Evolutionary conservation across 2,888 invertebrate genomes (phyloP).

Genomic region (Bimastos eiseni): DNA sequence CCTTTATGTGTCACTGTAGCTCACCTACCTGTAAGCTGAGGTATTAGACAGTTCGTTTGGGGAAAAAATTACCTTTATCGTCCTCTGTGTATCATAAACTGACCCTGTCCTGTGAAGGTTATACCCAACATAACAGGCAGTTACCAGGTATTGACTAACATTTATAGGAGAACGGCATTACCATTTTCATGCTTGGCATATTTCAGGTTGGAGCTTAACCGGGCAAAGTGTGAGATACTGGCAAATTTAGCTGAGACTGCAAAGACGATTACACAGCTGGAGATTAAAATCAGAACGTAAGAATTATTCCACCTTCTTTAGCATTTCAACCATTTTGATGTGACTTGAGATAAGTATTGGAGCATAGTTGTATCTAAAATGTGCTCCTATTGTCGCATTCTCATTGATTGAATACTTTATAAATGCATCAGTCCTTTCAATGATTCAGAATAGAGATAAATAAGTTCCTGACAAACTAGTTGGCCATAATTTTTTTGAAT

Average conservation of each 20-base stretch:
- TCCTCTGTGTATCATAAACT: no score
- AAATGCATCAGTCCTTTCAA: no score
- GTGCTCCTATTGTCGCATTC: background rate
- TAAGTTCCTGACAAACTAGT: background rate
- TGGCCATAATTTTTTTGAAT: background rate
- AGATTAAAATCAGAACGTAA: conserved; percentile 70
- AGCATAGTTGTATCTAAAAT: background rate
- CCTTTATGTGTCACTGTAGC: no score
- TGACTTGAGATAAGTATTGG: background rate
- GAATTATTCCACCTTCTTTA: background rate
- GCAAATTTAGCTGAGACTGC: conserved; percentile 86
- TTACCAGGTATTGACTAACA: background rate
- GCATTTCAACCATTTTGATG: no score
- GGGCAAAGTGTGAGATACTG: conserved; percentile 83
- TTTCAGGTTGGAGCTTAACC: conserved; percentile 76
- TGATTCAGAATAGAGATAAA: background rate
- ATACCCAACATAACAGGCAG: background rate
- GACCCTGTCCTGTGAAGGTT: no score
- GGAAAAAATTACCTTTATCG: no score
- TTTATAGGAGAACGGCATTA: background rate
- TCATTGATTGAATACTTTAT: background rate
- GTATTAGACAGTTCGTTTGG: no score
- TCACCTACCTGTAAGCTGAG: no score
- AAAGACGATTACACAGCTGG: conserved; percentile 83
- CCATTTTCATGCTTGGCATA: background rate